These are phyloP conservation scores for Neogobius melanostomus DNA, from an alignment of 2,113 vertebrate genomes.

Conservation along the genomic window DNA sequence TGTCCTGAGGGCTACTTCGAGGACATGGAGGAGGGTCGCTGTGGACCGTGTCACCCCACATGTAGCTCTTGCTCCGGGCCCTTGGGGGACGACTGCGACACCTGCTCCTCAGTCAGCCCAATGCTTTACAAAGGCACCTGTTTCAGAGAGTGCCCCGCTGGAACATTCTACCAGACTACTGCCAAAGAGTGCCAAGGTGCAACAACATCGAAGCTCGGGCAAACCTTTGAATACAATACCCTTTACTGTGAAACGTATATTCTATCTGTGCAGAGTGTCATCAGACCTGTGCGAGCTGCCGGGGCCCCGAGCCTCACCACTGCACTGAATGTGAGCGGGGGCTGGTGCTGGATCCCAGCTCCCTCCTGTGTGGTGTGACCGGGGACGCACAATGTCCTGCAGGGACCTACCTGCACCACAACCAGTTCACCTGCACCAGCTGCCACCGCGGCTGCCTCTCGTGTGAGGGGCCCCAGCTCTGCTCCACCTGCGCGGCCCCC, in stretches of 20 bases:
- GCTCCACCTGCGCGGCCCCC: conserved; percentile 71
- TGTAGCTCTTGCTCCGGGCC: conserved; percentile 78
- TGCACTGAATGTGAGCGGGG: conserved; percentile 75
- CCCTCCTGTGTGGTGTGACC: conserved; percentile 74
- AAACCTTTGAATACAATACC: background rate
- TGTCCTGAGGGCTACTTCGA: conserved; percentile 79
- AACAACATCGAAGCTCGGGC: background rate
- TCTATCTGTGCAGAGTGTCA: conserved; percentile 72
- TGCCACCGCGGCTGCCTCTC: conserved; percentile 72
- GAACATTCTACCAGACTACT: conserved; percentile 73
- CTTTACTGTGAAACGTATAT: background rate
- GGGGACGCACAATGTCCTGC: conserved; percentile 72
- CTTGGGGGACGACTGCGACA: conserved; percentile 76
- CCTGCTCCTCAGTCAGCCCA: conserved; percentile 64
- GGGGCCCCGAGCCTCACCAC: conserved; percentile 71
- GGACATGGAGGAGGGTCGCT: conserved; percentile 78
- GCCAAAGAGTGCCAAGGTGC: conserved; percentile 77
- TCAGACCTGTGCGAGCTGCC: conserved; percentile 74
- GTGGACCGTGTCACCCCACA: conserved; percentile 74
- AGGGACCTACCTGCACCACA: conserved; percentile 72
- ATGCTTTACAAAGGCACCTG: conserved; percentile 79
- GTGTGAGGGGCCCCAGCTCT: conserved; percentile 67
- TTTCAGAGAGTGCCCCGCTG: conserved; percentile 68
- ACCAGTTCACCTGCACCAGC: conserved; percentile 77
- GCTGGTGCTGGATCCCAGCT: conserved; percentile 73